A percentile compares a stretch with the other conserved stretches of the same genome.
phyloP scores from a whole-genome alignment of 2,888 invertebrate species.

The Mythimna vitellina region DNA sequence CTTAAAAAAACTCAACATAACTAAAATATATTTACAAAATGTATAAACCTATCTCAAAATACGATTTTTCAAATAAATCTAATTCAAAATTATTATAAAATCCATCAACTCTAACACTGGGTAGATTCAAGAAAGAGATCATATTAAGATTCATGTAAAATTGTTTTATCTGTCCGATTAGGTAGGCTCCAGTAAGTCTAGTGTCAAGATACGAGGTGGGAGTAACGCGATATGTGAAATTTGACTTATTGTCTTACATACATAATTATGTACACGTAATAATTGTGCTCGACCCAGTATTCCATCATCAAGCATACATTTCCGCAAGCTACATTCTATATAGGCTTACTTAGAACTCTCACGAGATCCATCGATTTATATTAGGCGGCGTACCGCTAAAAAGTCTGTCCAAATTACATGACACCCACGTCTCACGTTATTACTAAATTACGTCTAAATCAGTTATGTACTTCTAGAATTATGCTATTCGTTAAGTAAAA shows the following conservation, averaged over 20 bases:
- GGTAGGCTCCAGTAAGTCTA: slow-evolving; percentile 73
- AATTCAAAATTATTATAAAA: slow-evolving; percentile 81
- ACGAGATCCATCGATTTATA: slow-evolving; percentile 80
- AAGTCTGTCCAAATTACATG: slow-evolving; percentile 65
- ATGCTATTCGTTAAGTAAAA: slow-evolving; percentile 79
- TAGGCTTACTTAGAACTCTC: slow-evolving; percentile 73
- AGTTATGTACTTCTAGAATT: slow-evolving; percentile 84
- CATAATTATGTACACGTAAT: slow-evolving; percentile 81
- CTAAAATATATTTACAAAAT: slow-evolving; percentile 85
- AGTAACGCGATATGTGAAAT: slow-evolving; percentile 85
- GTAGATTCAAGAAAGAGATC: slow-evolving; percentile 90
- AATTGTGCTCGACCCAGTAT: slow-evolving; percentile 88
- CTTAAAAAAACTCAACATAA: slow-evolving; percentile 77
- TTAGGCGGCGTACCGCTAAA: slow-evolving; percentile 65
- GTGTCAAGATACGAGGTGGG: slow-evolving; percentile 80
- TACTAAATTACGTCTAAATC: slow-evolving; percentile 72
- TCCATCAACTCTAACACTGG: slow-evolving; percentile 89
- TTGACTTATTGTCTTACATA: slow-evolving; percentile 87
- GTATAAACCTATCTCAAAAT: slow-evolving; percentile 87
- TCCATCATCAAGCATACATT: slow-evolving; percentile 72
- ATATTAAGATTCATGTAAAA: slow-evolving; percentile 87
- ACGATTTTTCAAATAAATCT: slow-evolving; percentile 80
- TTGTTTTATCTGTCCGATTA: slow-evolving; percentile 72
- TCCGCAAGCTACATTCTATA: slow-evolving; percentile 73
- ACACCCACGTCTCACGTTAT: slow-evolving; percentile 64